Evolutionary conservation across 2,113 vertebrate genomes (phyloP), one percentile per base, ranked within the genome.

Genomic region (Scortum barcoo): DNA sequence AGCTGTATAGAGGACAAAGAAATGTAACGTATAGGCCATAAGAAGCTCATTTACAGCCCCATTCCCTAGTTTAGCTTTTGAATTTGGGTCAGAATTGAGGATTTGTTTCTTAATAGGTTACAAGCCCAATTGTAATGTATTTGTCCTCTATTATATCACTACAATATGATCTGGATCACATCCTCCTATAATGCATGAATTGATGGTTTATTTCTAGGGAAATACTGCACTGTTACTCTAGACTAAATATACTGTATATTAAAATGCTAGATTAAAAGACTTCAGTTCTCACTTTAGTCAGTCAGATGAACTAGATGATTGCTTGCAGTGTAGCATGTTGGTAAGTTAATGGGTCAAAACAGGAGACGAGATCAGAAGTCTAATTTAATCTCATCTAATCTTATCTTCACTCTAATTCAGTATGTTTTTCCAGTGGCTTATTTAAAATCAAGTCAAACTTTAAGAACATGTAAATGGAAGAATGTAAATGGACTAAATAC

Each of bases 401-500:
- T 81, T n/a, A 71, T 84, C 13, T 71, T 4, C 63, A 48, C 54
- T 83, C 46, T 78, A 38, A 76, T 78, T 87, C 26, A 69, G 72
- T 71, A 38, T 28, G 65, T 72, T 82, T 75, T 72, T 72, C 26
- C 42, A 69, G 60, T 68, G 36, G 26, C 17, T 76, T 22, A 20
- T 86, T 83, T 68, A 40, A 84, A 79, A 70, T 84, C 56, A 40
- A 86, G 26, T 11, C 44, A 78, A 84, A 50, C 12, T 62, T 86
- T 63, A 57, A 67, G 68, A 84, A 80, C 44, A 62, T n/a, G n/a
- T n/a, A n/a, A n/a, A n/a, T n/a, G n/a, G n/a, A n/a, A n/a, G 80
- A 72, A 86, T 60, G 53, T 57, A 74, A 72, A 78, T 54, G 65
- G 85, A 88, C 86, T 76, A 82, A 74, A 83, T 84, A 38, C 36